Conservation (phyloP, 1,140 invertebrate species). For the Pseudomyrmex pallidus region DNA sequence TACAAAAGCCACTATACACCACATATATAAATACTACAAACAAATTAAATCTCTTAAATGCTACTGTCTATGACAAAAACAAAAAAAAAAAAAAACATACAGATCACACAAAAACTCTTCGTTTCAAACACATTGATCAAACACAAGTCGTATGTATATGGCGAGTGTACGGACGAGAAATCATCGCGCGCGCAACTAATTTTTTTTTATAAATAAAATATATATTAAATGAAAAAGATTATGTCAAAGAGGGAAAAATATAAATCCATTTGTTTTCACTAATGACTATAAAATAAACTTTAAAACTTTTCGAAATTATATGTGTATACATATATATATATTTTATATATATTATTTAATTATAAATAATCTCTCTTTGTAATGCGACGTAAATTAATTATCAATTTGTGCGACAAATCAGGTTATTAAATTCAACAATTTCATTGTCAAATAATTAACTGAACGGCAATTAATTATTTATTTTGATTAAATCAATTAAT, state of each 20-base stretch:
- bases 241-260: constrained; percentile 57
- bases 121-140: constrained; percentile 37
- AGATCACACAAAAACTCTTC: constrained; percentile 16
- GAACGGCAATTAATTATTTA: constrained; percentile 29
- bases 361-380: background rate
- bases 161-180: background rate
- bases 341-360: constrained; percentile 46
- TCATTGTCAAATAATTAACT: constrained; percentile 27
- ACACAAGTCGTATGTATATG: constrained; percentile 30
- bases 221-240: constrained; percentile 71
- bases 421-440: constrained; percentile 4
- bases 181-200: constrained; percentile 20
- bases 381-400: constrained; percentile 12
- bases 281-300: constrained; percentile 58
- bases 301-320: constrained; percentile 22
- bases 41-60: constrained; percentile 42
- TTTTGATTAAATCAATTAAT: constrained; percentile 26
- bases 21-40: constrained; percentile 46
- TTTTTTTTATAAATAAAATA: constrained; percentile 62
- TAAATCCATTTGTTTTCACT: constrained; percentile 5
- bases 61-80: constrained; percentile 5
- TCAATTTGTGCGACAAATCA: background rate
- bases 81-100: constrained; percentile 28
- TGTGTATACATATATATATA: constrained; percentile 23
- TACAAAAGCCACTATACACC: constrained; percentile 32